Percentiles rank a stretch among this genome's conserved stretches.
Conservation (phyloP, 1,140 invertebrate genomes). For the Venustaconcha ellipsiformis region DNA sequence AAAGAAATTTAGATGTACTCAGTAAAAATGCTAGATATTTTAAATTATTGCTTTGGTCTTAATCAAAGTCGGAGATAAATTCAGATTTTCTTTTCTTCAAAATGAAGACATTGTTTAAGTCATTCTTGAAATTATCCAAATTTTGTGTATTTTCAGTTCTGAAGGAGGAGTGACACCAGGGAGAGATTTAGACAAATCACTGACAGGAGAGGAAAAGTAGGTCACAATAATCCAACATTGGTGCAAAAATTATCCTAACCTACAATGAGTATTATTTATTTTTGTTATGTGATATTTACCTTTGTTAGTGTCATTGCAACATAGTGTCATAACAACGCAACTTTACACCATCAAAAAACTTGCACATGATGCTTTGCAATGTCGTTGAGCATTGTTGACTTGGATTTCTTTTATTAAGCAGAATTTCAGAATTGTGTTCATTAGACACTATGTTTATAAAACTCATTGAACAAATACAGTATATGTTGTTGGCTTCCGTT, state of each 20-base stretch:
- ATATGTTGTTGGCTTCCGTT: too few species aligned
- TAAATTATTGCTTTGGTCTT: background rate
- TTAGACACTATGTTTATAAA: too few species aligned
- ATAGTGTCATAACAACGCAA: background rate
- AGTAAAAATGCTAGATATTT: background rate
- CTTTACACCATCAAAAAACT: background rate
- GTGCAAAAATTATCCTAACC: background rate
- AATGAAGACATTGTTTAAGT: background rate
- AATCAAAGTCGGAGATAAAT: background rate
- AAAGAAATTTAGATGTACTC: too few species aligned
- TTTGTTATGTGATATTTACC: background rate
- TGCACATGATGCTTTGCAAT: background rate
- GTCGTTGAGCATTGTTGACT: background rate
- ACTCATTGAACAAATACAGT: too few species aligned
- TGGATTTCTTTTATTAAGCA: background rate
- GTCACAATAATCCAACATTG: slow-evolving; percentile 22
- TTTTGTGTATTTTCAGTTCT: slow-evolving; percentile 41
- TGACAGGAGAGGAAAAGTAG: slow-evolving; percentile 76
- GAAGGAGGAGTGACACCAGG: slow-evolving; percentile 76
- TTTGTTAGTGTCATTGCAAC: background rate
- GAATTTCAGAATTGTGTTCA: background rate
- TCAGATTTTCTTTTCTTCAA: background rate
- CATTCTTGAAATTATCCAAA: background rate
- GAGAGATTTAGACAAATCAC: slow-evolving; percentile 75
- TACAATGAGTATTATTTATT: background rate